Evolutionary conservation across 37 sponge, comb jelly and placozoan genomes (phyloP), one percentile per base, ranked within the genome.

Genomic region (Hormiphora californensis): DNA sequence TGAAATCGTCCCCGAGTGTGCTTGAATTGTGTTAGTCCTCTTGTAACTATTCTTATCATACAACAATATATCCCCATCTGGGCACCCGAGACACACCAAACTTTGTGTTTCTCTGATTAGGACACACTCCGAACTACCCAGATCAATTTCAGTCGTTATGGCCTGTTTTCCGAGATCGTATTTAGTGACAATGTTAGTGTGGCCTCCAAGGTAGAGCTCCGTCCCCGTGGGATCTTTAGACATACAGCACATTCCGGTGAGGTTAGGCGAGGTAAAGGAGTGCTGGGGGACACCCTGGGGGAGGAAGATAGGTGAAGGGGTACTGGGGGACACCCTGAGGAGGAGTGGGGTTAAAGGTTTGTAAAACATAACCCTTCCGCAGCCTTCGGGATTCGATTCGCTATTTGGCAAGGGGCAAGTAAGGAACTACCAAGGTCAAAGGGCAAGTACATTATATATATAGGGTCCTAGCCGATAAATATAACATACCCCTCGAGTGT

Each of bases 221-320:
- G n/a, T n/a, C n/a, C n/a, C n/a, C n/a, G 40, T 73, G 44, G 81
- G 44, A 36, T 73, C 44, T 22, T 33, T 33, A 17, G 46, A 73
- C 81, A 73, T 73, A 28, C 81, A 73, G 25, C 43, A 39, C 81
- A 73, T 73, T 46, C 43, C 17, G n/a, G 81, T 73, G 46, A 73
- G 40, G 81, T 73, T 73, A 46, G 81, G 81, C 4, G 81, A 73
- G 46, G 81, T 73, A 46, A 73, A 73, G 28, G 81, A 73, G 46
- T 73, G 81, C 46, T 73, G 81, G 46, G 81, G 43, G 4, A 73
- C 4, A 1, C 81, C 81, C 81, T 73, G 81, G n/a, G n/a, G n/a
- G n/a, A n/a, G n/a, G n/a, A n/a, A n/a, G n/a, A n/a, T n/a, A n/a
- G n/a, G n/a, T n/a, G n/a, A n/a, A n/a, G n/a, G n/a, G 53, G 59